These are phyloP conservation scores for Etheostoma cragini DNA, from an alignment of 2,113 vertebrate species.

Conservation along the genomic window DNA sequence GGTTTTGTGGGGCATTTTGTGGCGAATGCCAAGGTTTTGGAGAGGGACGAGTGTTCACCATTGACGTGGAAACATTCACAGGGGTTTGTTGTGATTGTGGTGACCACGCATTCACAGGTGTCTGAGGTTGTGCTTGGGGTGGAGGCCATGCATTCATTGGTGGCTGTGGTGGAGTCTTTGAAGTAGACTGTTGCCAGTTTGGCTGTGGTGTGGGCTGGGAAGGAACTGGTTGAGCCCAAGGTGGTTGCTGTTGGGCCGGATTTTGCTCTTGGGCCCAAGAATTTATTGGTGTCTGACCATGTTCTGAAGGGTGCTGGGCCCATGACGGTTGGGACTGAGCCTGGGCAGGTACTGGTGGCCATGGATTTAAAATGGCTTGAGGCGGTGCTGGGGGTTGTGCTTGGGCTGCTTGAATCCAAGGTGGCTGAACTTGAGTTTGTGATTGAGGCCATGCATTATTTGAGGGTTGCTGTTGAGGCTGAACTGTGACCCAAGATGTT, in stretches of 20 bases:
- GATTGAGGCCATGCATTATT: conserved; percentile 64
- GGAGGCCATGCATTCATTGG: conserved; percentile 72
- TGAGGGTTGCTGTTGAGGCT: conserved; percentile 62
- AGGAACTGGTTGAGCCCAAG: conserved; percentile 75
- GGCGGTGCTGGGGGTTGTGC: conserved; percentile 66
- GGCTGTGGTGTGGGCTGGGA: conserved; percentile 69
- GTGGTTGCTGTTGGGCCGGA: conserved; percentile 68
- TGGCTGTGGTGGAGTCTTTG: conserved; percentile 64
- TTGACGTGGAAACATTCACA: conserved; percentile 53
- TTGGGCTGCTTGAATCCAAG: conserved; percentile 71
- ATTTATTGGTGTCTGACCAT: conserved; percentile 59
- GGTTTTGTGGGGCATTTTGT: conserved; percentile 75
- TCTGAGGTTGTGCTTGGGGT: conserved; percentile 68
- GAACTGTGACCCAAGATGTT: conserved; percentile 71
- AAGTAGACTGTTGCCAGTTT: conserved; percentile 74
- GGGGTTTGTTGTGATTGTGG: conserved; percentile 72
- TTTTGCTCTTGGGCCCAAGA: conserved; percentile 77
- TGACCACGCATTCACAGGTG: conserved; percentile 61
- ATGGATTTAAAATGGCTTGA: conserved; percentile 71
- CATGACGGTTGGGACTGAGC: conserved; percentile 71
- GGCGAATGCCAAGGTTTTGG: conserved; percentile 83
- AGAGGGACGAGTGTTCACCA: conserved; percentile 76
- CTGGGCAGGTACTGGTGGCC: conserved; percentile 76
- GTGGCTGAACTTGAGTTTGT: conserved; percentile 70
- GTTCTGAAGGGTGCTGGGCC: conserved; percentile 69